Evolutionary conservation across 2,888 invertebrate genomes (phyloP), one percentile per base, ranked within the genome.

Genomic region (Euplexia lucipara): DNA sequence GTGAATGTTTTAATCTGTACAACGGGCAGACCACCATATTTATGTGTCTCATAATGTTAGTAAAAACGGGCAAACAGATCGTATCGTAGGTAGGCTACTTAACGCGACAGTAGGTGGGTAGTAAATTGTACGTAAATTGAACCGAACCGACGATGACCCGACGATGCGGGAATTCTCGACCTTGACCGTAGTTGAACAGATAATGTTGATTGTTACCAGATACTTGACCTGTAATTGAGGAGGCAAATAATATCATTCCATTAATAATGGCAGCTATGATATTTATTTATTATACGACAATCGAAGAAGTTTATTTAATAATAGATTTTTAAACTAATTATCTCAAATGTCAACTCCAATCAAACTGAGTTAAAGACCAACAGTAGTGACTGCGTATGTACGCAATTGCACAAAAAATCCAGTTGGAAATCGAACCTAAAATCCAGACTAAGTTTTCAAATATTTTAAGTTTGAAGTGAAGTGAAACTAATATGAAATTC

Each of bases 91-190:
- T 45, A 75, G 79, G 79, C 70, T 79, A 79, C 70, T 71, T 71
- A 79, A 70, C 59, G 47, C 56, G 68, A 67, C 74, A 70, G 82
- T 82, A 81, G 81, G 82, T 85, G 86, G 87, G 80, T 66, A 74
- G 79, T 77, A 82, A 84, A 85, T 88, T 85, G 78, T 81, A 78
- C 81, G n/a, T n/a, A 84, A 87, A 88, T 86, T 86, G 78, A 71
- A 76, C 64, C 67, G 65, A 73, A 76, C 76, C 77, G 48, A 54
- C 75, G 62, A 62, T 77, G 75, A 75, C 75, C 60, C 65, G 60
- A 51, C 66, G 59, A 47, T 52, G 65, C 65, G 69, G 66, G 72
- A 69, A 72, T 67, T 74, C 71, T 75, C 71, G 76, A 76, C 84
- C 83, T 85, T 84, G 75, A 78, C 72, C 77, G 69, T 65, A 68